These are phyloP conservation scores for Coremacera marginata DNA, from an alignment of 2,888 invertebrate genomes.

Conservation along the genomic window DNA sequence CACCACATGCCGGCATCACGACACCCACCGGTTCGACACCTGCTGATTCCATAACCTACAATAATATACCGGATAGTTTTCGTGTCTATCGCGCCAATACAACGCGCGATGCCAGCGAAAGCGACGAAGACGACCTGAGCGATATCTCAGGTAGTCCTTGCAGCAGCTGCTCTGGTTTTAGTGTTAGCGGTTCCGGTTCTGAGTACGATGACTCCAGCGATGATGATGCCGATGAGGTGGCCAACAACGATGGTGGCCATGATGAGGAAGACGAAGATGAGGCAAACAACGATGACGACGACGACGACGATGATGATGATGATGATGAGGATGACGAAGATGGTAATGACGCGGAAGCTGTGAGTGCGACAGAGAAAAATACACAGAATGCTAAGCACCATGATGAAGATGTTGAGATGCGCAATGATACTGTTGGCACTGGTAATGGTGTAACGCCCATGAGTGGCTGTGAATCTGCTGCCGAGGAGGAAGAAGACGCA, in stretches of 20 bases:
- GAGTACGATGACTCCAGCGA: slow-evolving; percentile 66
- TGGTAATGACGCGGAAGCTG: slow-evolving; percentile 33
- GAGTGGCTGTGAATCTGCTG: slow-evolving; percentile 45
- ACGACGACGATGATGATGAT: slow-evolving; percentile 44
- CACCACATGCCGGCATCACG: slow-evolving; percentile 53
- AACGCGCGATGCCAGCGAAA: slow-evolving; percentile 66
- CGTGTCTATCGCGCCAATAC: slow-evolving; percentile 71
- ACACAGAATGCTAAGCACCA: slow-evolving; percentile 44
- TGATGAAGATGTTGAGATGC: slow-evolving; percentile 30
- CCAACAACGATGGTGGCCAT: slow-evolving; percentile 61
- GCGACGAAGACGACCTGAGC: slow-evolving; percentile 64
- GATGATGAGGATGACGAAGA: slow-evolving; percentile 49
- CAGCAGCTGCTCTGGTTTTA: slow-evolving; percentile 68
- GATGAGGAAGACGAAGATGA: slow-evolving; percentile 63
- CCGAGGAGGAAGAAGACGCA: slow-evolving; percentile 41
- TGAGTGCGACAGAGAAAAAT: background rate
- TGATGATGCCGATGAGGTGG: slow-evolving; percentile 67
- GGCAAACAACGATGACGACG: slow-evolving; percentile 51
- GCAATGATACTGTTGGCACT: slow-evolving; percentile 29
- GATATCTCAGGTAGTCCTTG: slow-evolving; percentile 67
- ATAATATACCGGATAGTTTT: slow-evolving; percentile 71
- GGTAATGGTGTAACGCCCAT: slow-evolving; percentile 44
- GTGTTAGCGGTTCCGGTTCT: slow-evolving; percentile 65
- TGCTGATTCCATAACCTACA: slow-evolving; percentile 23
- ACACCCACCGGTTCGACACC: slow-evolving; percentile 40